phyloP scores from a whole-genome alignment of 2,797 vertebrate species.

The Apodemus agrarius region DNA sequence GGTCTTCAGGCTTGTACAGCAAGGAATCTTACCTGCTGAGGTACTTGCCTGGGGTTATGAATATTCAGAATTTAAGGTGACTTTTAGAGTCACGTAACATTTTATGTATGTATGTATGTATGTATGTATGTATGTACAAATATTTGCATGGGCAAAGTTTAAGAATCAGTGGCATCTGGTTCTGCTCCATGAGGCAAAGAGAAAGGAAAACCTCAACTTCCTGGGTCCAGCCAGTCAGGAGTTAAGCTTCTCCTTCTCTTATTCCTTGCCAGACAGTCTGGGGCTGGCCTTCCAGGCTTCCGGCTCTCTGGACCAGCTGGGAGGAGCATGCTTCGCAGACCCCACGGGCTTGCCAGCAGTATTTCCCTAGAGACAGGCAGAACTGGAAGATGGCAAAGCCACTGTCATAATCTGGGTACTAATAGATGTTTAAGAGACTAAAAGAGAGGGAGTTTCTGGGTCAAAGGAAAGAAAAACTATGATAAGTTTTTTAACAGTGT shows the following conservation, averaged over 20 bases:
- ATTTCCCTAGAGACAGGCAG: conserved; percentile 62
- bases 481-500: background rate
- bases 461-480: conserved; percentile 1
- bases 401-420: conserved; percentile 42
- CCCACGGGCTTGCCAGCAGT: conserved; percentile 70
- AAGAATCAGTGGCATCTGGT: background rate
- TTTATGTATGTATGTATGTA: background rate
- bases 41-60: background rate
- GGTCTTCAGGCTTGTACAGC: background rate
- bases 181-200: conserved; percentile 78
- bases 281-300: conserved; percentile 68
- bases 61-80: conserved; percentile 25
- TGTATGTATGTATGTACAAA: background rate
- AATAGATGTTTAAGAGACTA: conserved; percentile 46
- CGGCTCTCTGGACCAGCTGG: conserved; percentile 75
- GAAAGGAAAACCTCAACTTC: conserved; percentile 74
- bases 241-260: conserved; percentile 65
- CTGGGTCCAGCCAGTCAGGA: conserved; percentile 77
- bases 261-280: conserved; percentile 67
- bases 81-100: background rate
- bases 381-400: conserved; percentile 49
- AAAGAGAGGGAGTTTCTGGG: conserved; percentile 36
- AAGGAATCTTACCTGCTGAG: background rate
- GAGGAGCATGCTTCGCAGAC: conserved; percentile 78
- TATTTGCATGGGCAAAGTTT: conserved; percentile 1